Base-by-base conservation (phyloP, 2,888 invertebrate species). In the Volucella inflata region DNA sequence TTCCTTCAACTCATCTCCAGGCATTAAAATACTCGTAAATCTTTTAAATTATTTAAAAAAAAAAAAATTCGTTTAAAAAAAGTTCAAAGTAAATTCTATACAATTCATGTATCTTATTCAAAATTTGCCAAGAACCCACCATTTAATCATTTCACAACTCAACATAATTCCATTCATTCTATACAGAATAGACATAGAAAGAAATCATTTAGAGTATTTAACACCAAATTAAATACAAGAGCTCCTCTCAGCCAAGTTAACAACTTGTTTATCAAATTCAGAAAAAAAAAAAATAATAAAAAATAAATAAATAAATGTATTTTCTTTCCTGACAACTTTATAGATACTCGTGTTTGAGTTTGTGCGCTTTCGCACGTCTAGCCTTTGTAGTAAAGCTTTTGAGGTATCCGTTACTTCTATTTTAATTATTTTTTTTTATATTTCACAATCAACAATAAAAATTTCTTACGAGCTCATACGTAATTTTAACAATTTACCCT, bases 361-460 rank as follows among this genome's bases (percentile, higher is more conserved):
- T 84, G 79, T 84, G 83, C 79, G 48, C 50, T 75, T 84, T 84
- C 46, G 83, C 83, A 84, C 83, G 83, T 79, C 51, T 74, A 50
- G 64, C 74, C 68, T 42, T 48, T 72, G 60, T 17, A 40, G n/a
- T 30, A 57, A 57, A 78, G 65, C 75, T 74, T 74, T 72, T 30
- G n/a, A 42, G 48, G 64, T 17, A 21, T 21, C 21, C 1, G 21
- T 21, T 21, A 4, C 4, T 21, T 30, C 2, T 30, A 6, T 30
- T 30, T 16, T 9, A 50, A 14, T n/a, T 0, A 12, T 30, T 42
- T 30, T 17, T 21, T 50, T 55, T 11, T 10, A 38, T 53, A 77
- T 74, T 84, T 84, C 48, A 42, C 68, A 74, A 75, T 79, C 70
- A 65, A 55, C 48, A 75, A 65, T 70, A 70, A 59, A 74, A 74